Evolutionary conservation across 2,113 vertebrate genomes (phyloP).

Genomic region (Aegithalos caudatus): DNA sequence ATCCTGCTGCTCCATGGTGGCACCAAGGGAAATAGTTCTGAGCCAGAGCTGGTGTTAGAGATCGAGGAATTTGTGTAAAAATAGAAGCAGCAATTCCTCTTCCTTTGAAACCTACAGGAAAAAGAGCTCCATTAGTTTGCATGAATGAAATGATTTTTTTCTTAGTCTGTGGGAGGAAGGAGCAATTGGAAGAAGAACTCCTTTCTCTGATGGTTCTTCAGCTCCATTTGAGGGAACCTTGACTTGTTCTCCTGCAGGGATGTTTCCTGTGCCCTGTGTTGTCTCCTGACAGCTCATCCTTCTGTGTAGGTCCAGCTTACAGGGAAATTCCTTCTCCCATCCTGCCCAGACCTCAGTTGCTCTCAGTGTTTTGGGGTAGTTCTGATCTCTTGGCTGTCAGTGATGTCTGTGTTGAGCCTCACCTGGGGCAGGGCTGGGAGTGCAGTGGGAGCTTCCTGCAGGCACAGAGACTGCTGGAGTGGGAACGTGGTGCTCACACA

Average conservation of each 20-base stretch:
- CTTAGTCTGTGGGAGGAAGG: not conserved
- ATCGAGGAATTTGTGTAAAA: not conserved
- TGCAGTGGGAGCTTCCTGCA: not conserved
- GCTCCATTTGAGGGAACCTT: not conserved
- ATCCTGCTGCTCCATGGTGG: not conserved
- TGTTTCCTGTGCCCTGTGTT: not conserved
- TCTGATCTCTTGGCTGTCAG: not conserved
- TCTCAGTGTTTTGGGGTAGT: not conserved
- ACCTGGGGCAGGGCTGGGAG: not conserved
- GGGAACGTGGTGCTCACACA: accelerated
- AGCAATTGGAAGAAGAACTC: not conserved
- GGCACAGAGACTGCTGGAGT: not conserved
- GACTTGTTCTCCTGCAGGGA: not conserved
- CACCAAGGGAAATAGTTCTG: not conserved
- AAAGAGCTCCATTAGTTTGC: not conserved
- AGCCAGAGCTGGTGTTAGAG: not conserved
- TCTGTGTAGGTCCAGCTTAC: not conserved
- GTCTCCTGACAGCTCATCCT: not conserved
- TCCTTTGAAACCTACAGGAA: not conserved
- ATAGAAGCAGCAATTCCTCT: not conserved
- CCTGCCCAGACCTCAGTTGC: accelerated
- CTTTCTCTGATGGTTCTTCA: not conserved
- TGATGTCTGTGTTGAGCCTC: accelerated
- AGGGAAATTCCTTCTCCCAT: not conserved
- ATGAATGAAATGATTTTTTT: not conserved